A percentile compares a stretch with the other conserved stretches of the same genome.
Conservation (phyloP, 2,113 vertebrate species). For the Trematocara variabile region DNA sequence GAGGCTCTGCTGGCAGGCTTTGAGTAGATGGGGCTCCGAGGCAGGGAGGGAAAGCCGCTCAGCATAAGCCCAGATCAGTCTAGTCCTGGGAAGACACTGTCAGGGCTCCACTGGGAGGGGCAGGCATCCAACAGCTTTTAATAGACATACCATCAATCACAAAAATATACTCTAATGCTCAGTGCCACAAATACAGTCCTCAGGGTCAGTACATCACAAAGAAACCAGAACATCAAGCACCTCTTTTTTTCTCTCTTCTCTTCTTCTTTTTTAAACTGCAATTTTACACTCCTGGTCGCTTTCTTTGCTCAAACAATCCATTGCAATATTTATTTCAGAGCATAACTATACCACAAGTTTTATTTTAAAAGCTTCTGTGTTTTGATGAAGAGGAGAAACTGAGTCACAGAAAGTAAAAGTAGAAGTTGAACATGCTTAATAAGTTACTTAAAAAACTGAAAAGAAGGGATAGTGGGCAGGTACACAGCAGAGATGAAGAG, state of each 20-base stretch:
- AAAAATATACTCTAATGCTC: constrained; percentile 7
- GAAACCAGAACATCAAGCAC: constrained; percentile 25
- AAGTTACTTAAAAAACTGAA: background rate
- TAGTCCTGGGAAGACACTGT: constrained; percentile 35
- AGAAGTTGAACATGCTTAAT: background rate
- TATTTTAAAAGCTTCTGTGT: background rate
- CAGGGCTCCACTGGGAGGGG: constrained; percentile 10
- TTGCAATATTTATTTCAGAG: background rate
- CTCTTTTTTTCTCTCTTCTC: background rate
- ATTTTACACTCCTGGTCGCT: background rate
- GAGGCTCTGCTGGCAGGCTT: constrained; percentile 24
- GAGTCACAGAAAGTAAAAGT: background rate
- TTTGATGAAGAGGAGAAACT: background rate
- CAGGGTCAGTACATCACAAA: background rate
- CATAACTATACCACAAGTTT: background rate
- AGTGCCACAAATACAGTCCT: constrained; percentile 3
- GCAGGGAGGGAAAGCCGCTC: constrained; percentile 40
- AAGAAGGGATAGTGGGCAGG: background rate
- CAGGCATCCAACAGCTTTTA: constrained; percentile 28
- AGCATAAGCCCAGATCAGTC: constrained; percentile 57
- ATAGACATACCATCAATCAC: constrained; percentile 35
- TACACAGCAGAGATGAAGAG: background rate
- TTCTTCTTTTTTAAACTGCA: background rate
- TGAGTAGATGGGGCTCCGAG: constrained; percentile 14
- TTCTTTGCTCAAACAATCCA: background rate